Evolutionary conservation across 2,888 invertebrate species (phyloP).

Genomic region (Volucella zonaria): DNA sequence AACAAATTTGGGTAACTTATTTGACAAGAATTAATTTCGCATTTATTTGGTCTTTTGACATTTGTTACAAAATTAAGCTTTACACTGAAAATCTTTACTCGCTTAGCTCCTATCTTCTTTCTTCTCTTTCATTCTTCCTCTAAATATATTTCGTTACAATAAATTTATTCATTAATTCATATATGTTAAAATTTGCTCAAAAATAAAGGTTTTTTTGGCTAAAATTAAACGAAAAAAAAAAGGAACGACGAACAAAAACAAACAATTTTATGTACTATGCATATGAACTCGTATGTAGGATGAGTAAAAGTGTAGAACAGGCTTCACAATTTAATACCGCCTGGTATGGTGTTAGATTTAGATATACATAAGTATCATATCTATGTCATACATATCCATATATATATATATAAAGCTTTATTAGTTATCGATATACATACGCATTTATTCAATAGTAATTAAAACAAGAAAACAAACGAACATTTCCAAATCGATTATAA

Average conservation of each 20-base stretch:
- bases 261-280: no score
- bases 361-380: slow-evolving; percentile 23
- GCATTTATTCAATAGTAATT: slow-evolving; percentile 54
- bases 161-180: background rate
- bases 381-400: background rate
- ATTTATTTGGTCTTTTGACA: slow-evolving; percentile 64
- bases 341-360: slow-evolving; percentile 26
- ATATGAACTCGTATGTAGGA: background rate
- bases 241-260: background rate
- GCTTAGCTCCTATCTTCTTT: background rate
- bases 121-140: slow-evolving; percentile 1
- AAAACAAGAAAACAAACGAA: slow-evolving; percentile 67
- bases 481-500: slow-evolving; percentile 49
- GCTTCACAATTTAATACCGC: slow-evolving; percentile 17
- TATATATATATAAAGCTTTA: slow-evolving; percentile 64
- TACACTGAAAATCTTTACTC: slow-evolving; percentile 21
- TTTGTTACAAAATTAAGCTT: slow-evolving; percentile 35
- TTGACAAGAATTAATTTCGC: slow-evolving; percentile 58
- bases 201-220: slow-evolving; percentile 16
- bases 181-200: slow-evolving; percentile 19
- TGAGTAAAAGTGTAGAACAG: slow-evolving; percentile 21
- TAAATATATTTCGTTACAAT: slow-evolving; percentile 15
- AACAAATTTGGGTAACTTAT: background rate
- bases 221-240: slow-evolving; percentile 8
- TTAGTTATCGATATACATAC: slow-evolving; percentile 58